Evolutionary conservation across 1,140 invertebrate species (phyloP).

Genomic region (Platorchestia sp.): DNA sequence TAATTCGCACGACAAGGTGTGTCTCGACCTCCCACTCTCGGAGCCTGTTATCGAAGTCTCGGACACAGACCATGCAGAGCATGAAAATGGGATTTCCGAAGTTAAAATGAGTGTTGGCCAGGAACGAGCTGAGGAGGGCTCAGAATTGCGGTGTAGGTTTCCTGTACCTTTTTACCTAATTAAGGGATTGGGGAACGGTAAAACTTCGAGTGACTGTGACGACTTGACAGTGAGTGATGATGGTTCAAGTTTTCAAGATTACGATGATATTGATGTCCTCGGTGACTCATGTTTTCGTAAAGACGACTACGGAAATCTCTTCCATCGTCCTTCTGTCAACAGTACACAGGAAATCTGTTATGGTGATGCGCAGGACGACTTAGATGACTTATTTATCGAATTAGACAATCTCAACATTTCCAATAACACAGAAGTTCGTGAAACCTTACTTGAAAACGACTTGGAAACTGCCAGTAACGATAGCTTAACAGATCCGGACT

Average conservation of each 20-base stretch:
- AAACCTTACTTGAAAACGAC: background rate
- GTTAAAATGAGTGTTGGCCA: background rate
- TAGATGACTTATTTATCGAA: background rate
- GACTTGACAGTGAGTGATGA: constrained; percentile 2
- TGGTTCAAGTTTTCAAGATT: constrained; percentile 27
- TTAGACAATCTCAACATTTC: background rate
- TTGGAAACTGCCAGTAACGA: background rate
- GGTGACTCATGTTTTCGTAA: background rate
- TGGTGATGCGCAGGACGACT: background rate
- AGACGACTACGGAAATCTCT: constrained; percentile 24
- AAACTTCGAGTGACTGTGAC: background rate
- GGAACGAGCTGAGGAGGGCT: background rate
- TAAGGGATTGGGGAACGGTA: background rate
- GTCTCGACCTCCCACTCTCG: background rate
- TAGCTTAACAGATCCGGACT: background rate
- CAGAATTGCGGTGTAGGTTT: background rate
- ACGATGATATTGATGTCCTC: background rate
- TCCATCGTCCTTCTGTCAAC: background rate
- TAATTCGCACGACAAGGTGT: background rate
- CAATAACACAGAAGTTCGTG: background rate
- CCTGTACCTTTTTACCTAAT: constrained; percentile 19
- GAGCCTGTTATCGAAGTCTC: background rate
- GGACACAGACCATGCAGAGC: background rate
- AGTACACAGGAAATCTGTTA: background rate
- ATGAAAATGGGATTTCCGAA: background rate